Evolutionary conservation across 2,888 invertebrate genomes (phyloP), one percentile per base, ranked within the genome.

Genomic region (Perithous albicinctus): DNA sequence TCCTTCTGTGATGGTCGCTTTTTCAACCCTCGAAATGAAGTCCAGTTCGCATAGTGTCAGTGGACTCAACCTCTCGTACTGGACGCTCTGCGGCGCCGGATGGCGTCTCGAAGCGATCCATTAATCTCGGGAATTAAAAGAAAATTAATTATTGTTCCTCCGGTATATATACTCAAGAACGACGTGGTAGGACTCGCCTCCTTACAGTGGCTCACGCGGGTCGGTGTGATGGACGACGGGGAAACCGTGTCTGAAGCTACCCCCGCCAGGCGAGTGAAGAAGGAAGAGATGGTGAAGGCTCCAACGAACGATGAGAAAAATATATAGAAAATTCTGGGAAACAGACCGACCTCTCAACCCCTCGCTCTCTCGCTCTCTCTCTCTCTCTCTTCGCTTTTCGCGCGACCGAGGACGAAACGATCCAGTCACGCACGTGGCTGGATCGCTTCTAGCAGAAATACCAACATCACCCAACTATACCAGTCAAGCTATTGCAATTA

Each of bases 101-200:
- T 72, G 80, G 73, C 80, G 78, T 43, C 80, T 61, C 48, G 74
- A 78, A 83, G 78, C 84, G 86, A 89, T 89, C 88, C 89, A 91
- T 91, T 90, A 90, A 90, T 91, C 90, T 86, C 80, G 80, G 78
- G 87, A 89, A 90, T 91, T 89, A 90, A 90, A 91, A 89, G 90
- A 89, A 90, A 91, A 91, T 91, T 91, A 91, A 91, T 91, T 91
- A 89, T 85, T 82, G 87, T 86, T 86, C 86, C 85, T 87, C 84
- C 85, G 78, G 74, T 70, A 35, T 61, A 86, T 70, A 35, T 61
- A 86, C 87, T 86, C 73, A 86, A 86, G 85, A 87, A 87, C 69
- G 83, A 73, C 78, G 63, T 82, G 35, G 56, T 38, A 63, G 74
- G 76, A 78, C 73, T 54, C 56, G 56, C n/a, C 6, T 56, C 56